Base-by-base conservation (phyloP, 2,113 vertebrate species). In the Trochalopteron elliotii region DNA sequence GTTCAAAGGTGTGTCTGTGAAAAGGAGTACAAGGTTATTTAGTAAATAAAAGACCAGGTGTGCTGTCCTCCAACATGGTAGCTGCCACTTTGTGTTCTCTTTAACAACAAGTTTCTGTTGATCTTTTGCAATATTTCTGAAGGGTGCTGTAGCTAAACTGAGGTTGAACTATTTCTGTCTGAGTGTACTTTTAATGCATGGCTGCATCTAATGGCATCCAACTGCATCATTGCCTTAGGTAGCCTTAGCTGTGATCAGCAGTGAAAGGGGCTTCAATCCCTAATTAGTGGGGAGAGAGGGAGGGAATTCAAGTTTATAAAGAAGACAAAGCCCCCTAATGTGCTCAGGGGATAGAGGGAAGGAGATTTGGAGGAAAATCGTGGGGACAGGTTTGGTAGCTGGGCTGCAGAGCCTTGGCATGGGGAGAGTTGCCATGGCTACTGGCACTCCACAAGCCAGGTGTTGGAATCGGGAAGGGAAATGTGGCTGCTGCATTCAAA, bases 361-460 rank as follows among this genome's bases (percentile, higher is more conserved):
- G 68, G 44, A 28, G 49, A 14, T 77, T 33, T 27, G 64, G 55
- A 69, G 63, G n/a, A 21, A 52, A 42, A 16, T 18, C 2, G 0
- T 6, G 42, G 61, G 30, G 83, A 11, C 47, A 7, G 75, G 31
- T 68, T 77, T 56, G 80, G 90, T 61, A 35, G 47, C 70, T 65
- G 74, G 84, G 74, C 74, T 18, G 64, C 75, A 57, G 69, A 61
- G 61, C 85, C 87, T 65, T 83, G 96, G 91, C 79, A 71, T 0
- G 5, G 42, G 63, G 61, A 8, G 4, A 74, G 96, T 94, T 97
- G 91, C 95, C 49, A 94, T 97, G 95, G 83, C 86, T 95, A 92
- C 96, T 85, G 91, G 93, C 40, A 21, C 85, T 90, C 71, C 57
- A 55, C 17, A 13, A 84, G 59, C 80, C 93, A 87, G 95, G 85